Evolutionary conservation across 2,113 vertebrate species (phyloP).

Genomic region (cat (Felis catus)): DNA sequence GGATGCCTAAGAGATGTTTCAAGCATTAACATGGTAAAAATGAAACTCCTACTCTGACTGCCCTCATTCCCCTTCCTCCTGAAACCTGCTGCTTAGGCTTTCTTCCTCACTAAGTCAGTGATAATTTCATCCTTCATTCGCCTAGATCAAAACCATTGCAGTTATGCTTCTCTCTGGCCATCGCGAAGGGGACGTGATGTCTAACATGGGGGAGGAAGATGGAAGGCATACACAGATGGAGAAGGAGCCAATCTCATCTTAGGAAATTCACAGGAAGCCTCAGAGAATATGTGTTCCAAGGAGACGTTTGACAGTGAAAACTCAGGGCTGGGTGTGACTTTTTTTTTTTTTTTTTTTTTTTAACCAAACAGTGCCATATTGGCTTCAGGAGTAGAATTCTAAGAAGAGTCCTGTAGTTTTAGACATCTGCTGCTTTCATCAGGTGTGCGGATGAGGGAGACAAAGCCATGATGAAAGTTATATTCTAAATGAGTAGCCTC

Average conservation of each 20-base stretch:
- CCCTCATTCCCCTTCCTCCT: neutral
- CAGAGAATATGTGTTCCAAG: neutral
- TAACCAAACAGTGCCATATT: too few relatives aligned
- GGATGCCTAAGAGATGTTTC: neutral
- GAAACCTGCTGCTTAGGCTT: neutral
- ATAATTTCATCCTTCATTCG: neutral
- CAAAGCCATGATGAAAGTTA: neutral
- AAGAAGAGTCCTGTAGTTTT: neutral
- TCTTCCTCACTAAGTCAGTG: neutral
- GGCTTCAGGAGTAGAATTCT: too few relatives aligned
- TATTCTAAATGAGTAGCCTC: conserved; percentile 1
- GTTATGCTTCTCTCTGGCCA: neutral
- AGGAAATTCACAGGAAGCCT: neutral
- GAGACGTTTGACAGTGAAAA: neutral
- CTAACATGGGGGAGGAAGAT: neutral
- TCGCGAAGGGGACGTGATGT: neutral
- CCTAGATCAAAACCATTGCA: neutral
- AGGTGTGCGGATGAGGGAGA: neutral
- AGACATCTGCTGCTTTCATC: neutral
- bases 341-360: neutral
- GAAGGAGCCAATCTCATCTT: neutral
- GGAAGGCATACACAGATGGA: fast-evolving
- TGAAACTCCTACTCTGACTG: neutral
- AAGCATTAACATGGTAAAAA: neutral
- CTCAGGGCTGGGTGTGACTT: neutral